These are phyloP conservation scores for Centroberyx gerrardi DNA, from an alignment of 2,797 vertebrate genomes.

Conservation along the genomic window DNA sequence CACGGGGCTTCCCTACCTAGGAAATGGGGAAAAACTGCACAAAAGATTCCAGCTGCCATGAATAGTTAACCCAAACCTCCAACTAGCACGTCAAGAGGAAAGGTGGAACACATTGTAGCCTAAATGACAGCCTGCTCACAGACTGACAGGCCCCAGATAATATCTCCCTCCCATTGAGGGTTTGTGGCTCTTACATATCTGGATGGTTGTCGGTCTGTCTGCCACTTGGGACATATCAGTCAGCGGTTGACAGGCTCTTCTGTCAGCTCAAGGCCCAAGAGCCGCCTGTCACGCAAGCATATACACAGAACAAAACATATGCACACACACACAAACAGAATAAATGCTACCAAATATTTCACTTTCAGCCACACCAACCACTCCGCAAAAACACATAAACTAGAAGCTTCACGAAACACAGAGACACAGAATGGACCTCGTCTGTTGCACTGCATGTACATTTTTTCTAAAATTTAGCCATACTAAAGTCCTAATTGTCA, in stretches of 20 bases:
- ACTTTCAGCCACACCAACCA: neutral
- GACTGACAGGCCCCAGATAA: constrained; percentile 70
- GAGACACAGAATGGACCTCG: neutral
- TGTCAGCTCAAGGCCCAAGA: constrained; percentile 68
- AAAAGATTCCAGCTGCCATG: constrained; percentile 25
- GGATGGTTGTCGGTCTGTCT: constrained; percentile 66
- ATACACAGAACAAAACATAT: constrained; percentile 41
- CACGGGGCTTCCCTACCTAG: neutral
- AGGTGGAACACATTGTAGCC: constrained; percentile 48
- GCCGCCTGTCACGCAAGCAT: constrained; percentile 56
- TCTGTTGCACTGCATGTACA: neutral
- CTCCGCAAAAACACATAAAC: neutral
- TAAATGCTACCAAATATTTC: constrained; percentile 32
- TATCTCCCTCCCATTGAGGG: constrained; percentile 62
- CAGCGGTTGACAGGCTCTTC: constrained; percentile 66
- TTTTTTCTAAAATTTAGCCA: too few species aligned
- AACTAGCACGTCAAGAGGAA: constrained; percentile 44
- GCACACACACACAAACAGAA: constrained; percentile 27
- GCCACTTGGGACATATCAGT: constrained; percentile 72
- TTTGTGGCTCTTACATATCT: constrained; percentile 63
- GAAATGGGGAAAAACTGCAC: neutral
- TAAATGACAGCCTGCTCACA: constrained; percentile 68
- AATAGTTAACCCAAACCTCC: constrained; percentile 56
- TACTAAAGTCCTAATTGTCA: too few species aligned
- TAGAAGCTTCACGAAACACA: neutral